Evolutionary conservation across 2,888 invertebrate genomes (phyloP), one percentile per base, ranked within the genome.

Genomic region (Cordilura impudica): DNA sequence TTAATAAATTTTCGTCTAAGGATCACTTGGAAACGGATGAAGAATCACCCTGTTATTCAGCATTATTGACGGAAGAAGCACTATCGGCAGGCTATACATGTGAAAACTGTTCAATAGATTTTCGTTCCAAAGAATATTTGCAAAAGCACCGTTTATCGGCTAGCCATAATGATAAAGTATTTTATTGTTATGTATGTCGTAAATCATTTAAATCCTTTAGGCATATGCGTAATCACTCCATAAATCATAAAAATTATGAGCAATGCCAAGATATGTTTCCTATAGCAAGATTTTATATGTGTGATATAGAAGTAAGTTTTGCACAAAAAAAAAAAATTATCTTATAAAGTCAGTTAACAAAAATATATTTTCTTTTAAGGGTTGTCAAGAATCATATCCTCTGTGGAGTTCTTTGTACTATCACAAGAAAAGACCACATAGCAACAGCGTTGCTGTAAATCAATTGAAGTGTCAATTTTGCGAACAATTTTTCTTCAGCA

Each of bases 61-160:
- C 81, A 0, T 71, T 78, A 3, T 61, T 84, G 26, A 75, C 80
- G 21, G 71, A 75, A 26, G 83, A 84, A 31, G 31, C 83, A n/a
- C 39, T 85, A 0, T 81, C 83, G 1, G 75, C 83, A 56, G 86
- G 85, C 6, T 88, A 84, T 60, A 78, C 85, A 0, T 89, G 89
- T 70, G 88, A 89, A 81, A 88, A 83, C 73, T 89, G 89, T 70
- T 86, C 87, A 2, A 26, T 83, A 2, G 86, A 88, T 67, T 89
- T 83, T 63, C 85, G 84, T 47, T 78, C 80, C 10, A 83, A 83
- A 5, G 61, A 79, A 0, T 83, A 85, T 56, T 77, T 89, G 29
- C 82, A 84, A 2, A 43, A 76, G 0, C 89, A 89, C 84, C 86
- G 89, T 0, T 73, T 83, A 4, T 79, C 83, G 8, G 84, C 86